Base-by-base conservation (phyloP, 1,140 invertebrate species). In the Drosophila triauraria region DNA sequence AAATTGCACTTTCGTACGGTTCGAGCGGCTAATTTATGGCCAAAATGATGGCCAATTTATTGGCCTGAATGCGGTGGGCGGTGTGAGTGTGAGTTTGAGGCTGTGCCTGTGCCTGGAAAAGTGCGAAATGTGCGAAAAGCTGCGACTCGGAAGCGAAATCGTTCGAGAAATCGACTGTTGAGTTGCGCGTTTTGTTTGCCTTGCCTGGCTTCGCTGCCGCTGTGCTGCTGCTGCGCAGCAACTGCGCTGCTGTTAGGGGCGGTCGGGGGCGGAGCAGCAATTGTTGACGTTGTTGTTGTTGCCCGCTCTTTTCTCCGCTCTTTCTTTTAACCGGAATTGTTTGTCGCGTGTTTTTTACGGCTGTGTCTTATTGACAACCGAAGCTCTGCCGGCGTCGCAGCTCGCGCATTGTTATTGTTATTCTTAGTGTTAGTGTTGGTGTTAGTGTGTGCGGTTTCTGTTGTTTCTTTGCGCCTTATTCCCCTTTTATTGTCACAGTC, bases 281-380 rank as follows among this genome's bases (percentile, higher is more conserved):
- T 80, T 84, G 77, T 80, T 83, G 47, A 17, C 43, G 23, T 9
- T 51, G 44, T 76, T 65, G 17, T 38, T 54, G 35, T 42, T 40
- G 53, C 35, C 64, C 65, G 56, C 58, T 25, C 35, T 54, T 61
- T 56, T 64, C 68, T 56, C 43, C 61, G 56, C 78, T 70, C 72
- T 62, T 48, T 72, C 69, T 43, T 43, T 43, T 51, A 74, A 51
- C 70, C 82, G 77, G 81, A 77, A 84, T 84, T 61, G 77, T 84
- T 84, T 75, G 74, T 82, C 78, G 82, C 82, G 74, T 78, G 78
- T 85, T 79, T 72, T 76, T 70, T 43, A 76, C 68, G 43, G 60
- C 46, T 76, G 60, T 53, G 62, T 65, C 77, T 61, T 81, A 84
- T 85, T 85, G 82, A 77, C 77, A 80, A 77, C 47, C 46, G 42